Evolutionary conservation across 1,140 invertebrate species (phyloP).

Genomic region (Neodiprion virginianus): DNA sequence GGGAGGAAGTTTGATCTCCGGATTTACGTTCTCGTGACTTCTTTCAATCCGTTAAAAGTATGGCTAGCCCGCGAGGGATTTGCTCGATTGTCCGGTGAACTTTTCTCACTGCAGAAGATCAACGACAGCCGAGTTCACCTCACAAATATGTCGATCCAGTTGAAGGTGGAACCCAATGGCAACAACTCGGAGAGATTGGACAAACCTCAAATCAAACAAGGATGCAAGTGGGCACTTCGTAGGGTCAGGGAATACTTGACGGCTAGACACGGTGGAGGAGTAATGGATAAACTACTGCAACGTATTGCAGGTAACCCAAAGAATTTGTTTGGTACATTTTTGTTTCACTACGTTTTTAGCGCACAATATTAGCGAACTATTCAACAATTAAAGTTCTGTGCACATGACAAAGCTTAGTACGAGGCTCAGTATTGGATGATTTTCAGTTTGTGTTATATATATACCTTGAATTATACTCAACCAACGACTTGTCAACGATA

Average conservation of each 20-base stretch:
- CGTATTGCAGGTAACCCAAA: constrained; percentile 58
- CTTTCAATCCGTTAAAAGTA: constrained; percentile 67
- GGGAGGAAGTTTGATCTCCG: constrained; percentile 53
- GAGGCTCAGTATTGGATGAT: too few species aligned
- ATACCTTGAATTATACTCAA: too few species aligned
- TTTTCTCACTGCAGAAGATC: constrained; percentile 64
- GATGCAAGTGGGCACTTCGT: constrained; percentile 57
- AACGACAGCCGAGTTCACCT: constrained; percentile 62
- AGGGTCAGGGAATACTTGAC: constrained; percentile 52
- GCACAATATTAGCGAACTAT: too few species aligned
- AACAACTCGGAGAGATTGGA: neutral
- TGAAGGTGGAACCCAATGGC: constrained; percentile 31
- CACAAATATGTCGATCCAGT: constrained; percentile 72
- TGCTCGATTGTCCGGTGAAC: constrained; percentile 66
- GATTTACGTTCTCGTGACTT: constrained; percentile 51
- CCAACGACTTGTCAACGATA: too few species aligned
- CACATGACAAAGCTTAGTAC: too few species aligned
- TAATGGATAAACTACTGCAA: constrained; percentile 62
- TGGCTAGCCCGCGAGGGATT: constrained; percentile 72
- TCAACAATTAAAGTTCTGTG: too few species aligned
- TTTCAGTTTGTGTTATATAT: too few species aligned
- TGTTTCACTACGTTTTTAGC: too few species aligned
- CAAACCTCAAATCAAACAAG: constrained; percentile 30
- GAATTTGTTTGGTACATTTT: neutral
- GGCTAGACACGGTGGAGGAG: constrained; percentile 48